Evolutionary conservation across 2,113 vertebrate genomes (phyloP).

Genomic region (Boulengeromyrus knoepffleri): DNA sequence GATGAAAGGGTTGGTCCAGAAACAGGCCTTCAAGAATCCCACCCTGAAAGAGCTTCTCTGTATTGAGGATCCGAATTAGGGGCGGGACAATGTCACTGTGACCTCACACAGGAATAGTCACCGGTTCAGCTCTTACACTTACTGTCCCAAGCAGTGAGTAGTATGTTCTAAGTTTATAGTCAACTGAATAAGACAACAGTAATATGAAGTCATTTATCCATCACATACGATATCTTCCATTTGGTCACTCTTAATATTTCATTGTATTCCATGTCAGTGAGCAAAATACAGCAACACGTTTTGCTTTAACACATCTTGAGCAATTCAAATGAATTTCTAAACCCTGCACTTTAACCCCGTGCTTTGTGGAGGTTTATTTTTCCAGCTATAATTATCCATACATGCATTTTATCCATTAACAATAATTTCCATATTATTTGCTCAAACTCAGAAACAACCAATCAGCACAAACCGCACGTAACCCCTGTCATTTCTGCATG

Average conservation of each 20-base stretch:
- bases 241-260: not conserved
- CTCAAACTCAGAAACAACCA: not conserved
- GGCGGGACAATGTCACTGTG: not conserved
- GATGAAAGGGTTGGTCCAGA: not conserved
- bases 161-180: not conserved
- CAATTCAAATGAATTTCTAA: not conserved
- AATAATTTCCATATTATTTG: not conserved
- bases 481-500: not conserved
- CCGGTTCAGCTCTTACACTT: not conserved
- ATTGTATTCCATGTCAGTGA: not conserved
- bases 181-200: not conserved
- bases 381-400: not conserved
- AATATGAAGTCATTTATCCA: not conserved
- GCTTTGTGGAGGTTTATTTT: not conserved
- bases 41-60: not conserved
- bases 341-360: not conserved
- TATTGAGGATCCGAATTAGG: not conserved
- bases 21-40: not conserved
- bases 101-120: not conserved
- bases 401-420: not conserved
- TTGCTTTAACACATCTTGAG: not conserved
- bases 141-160: not conserved
- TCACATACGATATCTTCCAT: not conserved
- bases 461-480: not conserved
- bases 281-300: not conserved